Base-by-base conservation (phyloP, 92 coral and sea anemone genomes). In the Isaurus tuberculatus region DNA sequence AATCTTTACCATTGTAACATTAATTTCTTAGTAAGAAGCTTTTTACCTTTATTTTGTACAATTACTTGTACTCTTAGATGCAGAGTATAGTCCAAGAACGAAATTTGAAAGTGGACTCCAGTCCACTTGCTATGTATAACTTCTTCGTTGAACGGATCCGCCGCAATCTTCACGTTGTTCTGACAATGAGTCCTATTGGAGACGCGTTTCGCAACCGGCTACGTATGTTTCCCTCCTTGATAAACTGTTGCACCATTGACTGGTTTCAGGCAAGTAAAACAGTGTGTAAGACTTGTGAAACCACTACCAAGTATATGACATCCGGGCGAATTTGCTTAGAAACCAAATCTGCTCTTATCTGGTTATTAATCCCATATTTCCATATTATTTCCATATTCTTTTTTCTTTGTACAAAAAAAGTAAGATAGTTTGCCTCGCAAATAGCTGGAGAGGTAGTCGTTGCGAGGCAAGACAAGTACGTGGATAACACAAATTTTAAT, bases 181-280 rank as follows among this genome's bases (percentile, higher is more conserved):
- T 96, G 37, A 83, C 98, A 16, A 94, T 96, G 99, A 96, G 99
- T 86, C 99, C 99, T 14, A 92, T 96, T 14, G 99, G 99, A 11
- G 98, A 94, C 72, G 93, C 99, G 25, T 96, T 96, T 51, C 91
- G 99, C 17, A 96, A 96, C 87, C 89, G 99, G 49, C 94, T 96
- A 34, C 93, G 99, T 37, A 96, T 90, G 93, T 96, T 96, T 61
- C 99, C 99, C 0, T 96, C 99, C 7, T 90, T 96, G 27, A 96
- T 96, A 74, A 96, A 96, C 87, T 96, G 99, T 85, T 96, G 99
- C 61, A 96, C 99, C 0, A 96, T 96, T 63, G 99, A 96, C 83
- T 96, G 99, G 99, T 96, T 96, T 81, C 99, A 96, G 98, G 98
- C 92, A 58, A 78, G 79, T 9, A 29, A 31, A 28, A 29, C 17